phyloP scores from a whole-genome alignment of 2,113 vertebrate genomes.

The Siphamia tubifer region DNA sequence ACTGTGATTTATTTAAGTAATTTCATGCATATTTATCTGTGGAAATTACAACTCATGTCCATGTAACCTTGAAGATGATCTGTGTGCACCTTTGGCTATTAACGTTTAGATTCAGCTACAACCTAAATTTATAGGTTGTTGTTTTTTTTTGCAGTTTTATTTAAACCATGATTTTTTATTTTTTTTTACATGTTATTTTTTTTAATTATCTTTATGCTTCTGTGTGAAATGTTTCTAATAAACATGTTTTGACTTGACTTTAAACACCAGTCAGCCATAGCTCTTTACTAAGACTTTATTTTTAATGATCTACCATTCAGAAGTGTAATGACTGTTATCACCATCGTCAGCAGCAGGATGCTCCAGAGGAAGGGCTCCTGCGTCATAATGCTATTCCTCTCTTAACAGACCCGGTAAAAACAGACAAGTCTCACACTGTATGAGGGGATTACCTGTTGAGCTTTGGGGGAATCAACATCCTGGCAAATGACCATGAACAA shows the following conservation, averaged over 20 bases:
- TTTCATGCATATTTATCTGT: conserved; percentile 54
- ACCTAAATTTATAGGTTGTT: not conserved
- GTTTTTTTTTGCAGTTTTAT: not conserved
- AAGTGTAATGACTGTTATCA: not conserved
- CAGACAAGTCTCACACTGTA: too few species aligned
- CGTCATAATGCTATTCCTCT: conserved; percentile 48
- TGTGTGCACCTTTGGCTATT: conserved; percentile 3
- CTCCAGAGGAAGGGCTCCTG: conserved; percentile 46
- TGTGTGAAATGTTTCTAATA: not conserved
- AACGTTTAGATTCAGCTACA: not conserved
- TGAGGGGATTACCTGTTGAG: not conserved
- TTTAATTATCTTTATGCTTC: not conserved
- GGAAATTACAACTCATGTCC: not conserved
- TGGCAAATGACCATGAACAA: too few species aligned
- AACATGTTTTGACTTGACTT: not conserved
- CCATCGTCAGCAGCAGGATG: conserved; percentile 53
- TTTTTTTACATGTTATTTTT: too few species aligned
- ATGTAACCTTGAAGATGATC: not conserved
- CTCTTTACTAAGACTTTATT: not conserved
- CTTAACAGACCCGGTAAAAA: not conserved
- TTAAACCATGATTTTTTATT: not conserved
- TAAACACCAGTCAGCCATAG: not conserved
- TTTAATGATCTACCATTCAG: not conserved
- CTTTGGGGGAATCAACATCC: too few species aligned
- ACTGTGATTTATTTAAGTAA: not conserved